Conservation (phyloP, 2,797 vertebrate species). For the Darevskia mixta region DNA sequence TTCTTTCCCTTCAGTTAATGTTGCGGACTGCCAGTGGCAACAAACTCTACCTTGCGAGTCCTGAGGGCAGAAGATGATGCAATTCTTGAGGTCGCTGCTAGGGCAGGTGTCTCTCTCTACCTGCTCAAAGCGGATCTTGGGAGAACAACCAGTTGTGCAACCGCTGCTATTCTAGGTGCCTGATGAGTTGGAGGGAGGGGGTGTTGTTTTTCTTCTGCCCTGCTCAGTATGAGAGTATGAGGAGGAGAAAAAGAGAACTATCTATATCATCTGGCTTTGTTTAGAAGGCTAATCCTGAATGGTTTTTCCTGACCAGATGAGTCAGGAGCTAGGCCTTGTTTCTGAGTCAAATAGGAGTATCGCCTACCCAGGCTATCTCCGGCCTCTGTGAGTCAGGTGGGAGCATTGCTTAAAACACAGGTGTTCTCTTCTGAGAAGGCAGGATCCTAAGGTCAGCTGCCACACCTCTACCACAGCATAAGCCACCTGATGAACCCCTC, state of each 20-base stretch:
- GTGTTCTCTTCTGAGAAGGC: not conserved
- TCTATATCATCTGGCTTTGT: not conserved
- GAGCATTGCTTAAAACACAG: not conserved
- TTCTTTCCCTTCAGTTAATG: not conserved
- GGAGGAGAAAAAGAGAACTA: not conserved
- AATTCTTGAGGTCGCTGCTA: not conserved
- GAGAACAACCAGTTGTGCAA: constrained; percentile 4
- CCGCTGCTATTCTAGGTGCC: constrained; percentile 4
- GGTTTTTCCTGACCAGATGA: constrained; percentile 12
- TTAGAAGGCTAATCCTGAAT: no score
- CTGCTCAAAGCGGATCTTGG: not conserved
- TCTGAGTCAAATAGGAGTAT: constrained; percentile 11
- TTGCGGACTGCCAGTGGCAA: not conserved
- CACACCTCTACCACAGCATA: not conserved
- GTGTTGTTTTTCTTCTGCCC: no score
- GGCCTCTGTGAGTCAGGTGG: constrained; percentile 5
- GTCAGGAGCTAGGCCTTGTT: not conserved
- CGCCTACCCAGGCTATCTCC: not conserved
- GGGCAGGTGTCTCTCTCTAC: not conserved
- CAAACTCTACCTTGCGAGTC: not conserved
- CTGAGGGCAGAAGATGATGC: not conserved
- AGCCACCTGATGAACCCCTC: not conserved
- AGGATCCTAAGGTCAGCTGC: not conserved
- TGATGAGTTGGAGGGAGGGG: not conserved
- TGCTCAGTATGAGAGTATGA: not conserved